Conservation (phyloP, 2,888 invertebrate genomes). For the Pherbina coryleti region DNA sequence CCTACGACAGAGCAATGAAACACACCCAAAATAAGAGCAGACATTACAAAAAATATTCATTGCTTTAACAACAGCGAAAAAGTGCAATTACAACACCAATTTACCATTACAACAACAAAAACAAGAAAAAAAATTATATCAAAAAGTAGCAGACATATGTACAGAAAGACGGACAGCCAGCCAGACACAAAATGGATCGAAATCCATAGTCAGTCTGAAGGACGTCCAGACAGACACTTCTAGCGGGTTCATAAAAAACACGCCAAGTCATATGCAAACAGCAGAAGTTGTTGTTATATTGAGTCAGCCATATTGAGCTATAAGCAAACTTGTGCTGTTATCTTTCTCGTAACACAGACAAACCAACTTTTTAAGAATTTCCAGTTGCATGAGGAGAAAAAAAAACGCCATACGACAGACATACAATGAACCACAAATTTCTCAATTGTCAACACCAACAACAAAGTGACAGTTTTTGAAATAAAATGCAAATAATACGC, state of each 20-base stretch:
- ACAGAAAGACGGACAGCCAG: not conserved
- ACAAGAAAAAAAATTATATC: slow-evolving; percentile 9
- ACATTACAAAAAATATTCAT: not conserved
- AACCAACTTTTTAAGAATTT: slow-evolving; percentile 13
- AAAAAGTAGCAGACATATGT: not conserved
- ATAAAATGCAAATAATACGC: not conserved
- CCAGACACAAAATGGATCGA: not conserved
- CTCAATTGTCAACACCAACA: slow-evolving; percentile 68
- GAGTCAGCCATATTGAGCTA: not conserved
- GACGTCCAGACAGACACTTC: not conserved
- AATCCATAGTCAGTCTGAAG: not conserved
- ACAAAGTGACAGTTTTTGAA: slow-evolving; percentile 45
- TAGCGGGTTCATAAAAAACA: not conserved
- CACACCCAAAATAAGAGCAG: not conserved
- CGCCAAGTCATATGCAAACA: not conserved
- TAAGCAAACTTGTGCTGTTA: not conserved
- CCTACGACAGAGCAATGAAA: not conserved
- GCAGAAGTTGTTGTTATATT: not conserved
- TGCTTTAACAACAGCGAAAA: not conserved
- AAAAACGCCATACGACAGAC: slow-evolving; percentile 34
- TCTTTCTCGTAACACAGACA: too few species aligned
- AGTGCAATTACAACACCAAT: slow-evolving; percentile 27
- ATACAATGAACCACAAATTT: slow-evolving; percentile 67
- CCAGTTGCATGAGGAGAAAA: not conserved
- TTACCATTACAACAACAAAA: slow-evolving; percentile 12